Conservation (phyloP, 2,797 vertebrate genomes). For the Neosilurus hyrtlii region DNA sequence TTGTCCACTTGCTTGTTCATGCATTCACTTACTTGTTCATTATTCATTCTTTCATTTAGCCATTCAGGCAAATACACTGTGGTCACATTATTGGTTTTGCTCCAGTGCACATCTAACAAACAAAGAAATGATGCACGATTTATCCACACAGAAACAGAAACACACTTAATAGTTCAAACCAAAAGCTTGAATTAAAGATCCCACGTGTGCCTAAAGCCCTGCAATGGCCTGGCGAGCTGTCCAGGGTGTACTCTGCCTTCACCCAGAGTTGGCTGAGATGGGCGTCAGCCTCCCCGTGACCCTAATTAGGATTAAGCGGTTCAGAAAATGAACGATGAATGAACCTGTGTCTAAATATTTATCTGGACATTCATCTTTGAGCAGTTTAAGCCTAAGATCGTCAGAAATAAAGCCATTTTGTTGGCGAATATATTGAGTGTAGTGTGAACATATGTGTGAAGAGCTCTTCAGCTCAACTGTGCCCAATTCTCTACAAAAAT, state of each 20-base stretch:
- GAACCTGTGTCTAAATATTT: neutral
- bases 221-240: no score
- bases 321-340: no score
- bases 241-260: no score
- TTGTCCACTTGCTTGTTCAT: slow-evolving; percentile 7
- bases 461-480: slow-evolving; percentile 34
- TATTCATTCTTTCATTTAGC: slow-evolving; percentile 4
- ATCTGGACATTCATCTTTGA: slow-evolving; percentile 38
- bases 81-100: neutral
- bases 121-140: neutral
- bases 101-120: neutral
- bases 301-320: no score
- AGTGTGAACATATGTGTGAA: slow-evolving; percentile 32
- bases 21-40: neutral
- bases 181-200: slow-evolving; percentile 6
- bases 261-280: no score
- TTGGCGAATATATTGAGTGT: slow-evolving; percentile 29
- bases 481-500: slow-evolving; percentile 14
- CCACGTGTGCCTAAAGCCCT: neutral
- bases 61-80: neutral
- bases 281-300: no score
- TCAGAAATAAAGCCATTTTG: slow-evolving; percentile 42
- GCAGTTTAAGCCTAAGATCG: slow-evolving; percentile 43
- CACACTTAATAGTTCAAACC: slow-evolving; percentile 5
- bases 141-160: neutral